A percentile compares a stretch with the other conserved stretches of the same genome.
Evolutionary conservation across 2,113 vertebrate species (phyloP).

Genomic region (Zosterops pallidus): DNA sequence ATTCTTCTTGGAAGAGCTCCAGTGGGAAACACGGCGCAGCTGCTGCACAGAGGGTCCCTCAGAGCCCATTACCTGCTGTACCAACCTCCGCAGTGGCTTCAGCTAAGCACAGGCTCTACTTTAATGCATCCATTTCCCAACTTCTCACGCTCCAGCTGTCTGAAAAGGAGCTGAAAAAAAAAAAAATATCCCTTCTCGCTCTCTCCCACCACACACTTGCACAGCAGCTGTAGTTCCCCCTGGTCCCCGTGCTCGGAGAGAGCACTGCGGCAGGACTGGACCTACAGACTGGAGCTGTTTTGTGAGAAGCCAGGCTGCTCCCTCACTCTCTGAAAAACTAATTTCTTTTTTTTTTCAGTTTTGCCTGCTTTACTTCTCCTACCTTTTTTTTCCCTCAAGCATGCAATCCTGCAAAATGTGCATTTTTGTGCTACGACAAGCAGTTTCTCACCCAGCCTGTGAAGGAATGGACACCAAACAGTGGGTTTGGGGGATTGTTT

Average conservation of each 20-base stretch:
- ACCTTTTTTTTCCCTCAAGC: background rate
- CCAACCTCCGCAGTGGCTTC: background rate
- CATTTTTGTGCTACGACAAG: background rate
- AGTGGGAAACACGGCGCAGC: background rate
- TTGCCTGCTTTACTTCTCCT: background rate
- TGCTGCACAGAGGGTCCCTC: background rate
- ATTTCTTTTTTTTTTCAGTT: background rate
- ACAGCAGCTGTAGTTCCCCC: background rate
- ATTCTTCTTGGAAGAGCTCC: constrained; percentile 5
- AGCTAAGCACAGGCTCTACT: background rate
- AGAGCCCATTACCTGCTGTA: constrained; percentile 8
- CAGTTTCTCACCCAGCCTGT: fast-evolving
- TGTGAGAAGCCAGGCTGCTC: background rate
- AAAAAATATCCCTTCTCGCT: background rate
- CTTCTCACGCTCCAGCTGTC: constrained; percentile 41
- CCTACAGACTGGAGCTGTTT: fast-evolving
- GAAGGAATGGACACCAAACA: background rate
- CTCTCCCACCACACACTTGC: background rate
- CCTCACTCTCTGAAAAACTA: background rate
- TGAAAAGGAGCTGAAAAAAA: background rate
- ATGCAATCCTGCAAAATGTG: background rate
- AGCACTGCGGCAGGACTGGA: fast-evolving
- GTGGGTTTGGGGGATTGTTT: background rate
- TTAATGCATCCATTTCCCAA: background rate
- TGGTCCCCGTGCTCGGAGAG: fast-evolving